A percentile compares a stretch with the other conserved stretches of the same genome.
phyloP scores from a whole-genome alignment of 2,797 vertebrate genomes.

The Adrianichthys oophorus region DNA sequence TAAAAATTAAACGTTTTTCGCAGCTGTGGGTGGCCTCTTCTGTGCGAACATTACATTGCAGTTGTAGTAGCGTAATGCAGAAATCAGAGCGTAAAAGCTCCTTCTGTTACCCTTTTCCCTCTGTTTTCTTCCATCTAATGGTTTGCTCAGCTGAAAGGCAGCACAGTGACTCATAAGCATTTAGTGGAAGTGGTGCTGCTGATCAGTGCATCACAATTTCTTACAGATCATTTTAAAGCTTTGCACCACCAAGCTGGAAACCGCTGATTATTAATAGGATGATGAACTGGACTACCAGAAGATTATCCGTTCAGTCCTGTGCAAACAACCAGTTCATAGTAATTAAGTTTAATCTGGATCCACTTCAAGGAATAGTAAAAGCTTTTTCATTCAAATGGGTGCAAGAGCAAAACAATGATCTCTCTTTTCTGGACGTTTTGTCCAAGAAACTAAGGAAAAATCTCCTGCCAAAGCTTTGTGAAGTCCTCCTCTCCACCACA shows the following conservation, averaged over 20 bases:
- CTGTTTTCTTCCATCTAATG: not conserved
- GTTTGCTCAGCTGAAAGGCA: constrained; percentile 9
- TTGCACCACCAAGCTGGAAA: not conserved
- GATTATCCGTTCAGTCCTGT: constrained; percentile 7
- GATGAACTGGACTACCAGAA: not conserved
- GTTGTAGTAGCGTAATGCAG: constrained; percentile 11
- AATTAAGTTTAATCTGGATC: too few relatives aligned
- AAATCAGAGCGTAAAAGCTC: constrained; percentile 6
- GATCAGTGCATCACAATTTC: constrained; percentile 7
- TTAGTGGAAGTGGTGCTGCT: not conserved
- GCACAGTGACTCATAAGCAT: constrained; percentile 13
- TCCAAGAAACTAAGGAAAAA: too few relatives aligned
- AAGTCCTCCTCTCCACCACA: too few relatives aligned
- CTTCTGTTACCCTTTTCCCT: not conserved
- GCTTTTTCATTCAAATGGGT: too few relatives aligned
- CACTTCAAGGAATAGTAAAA: too few relatives aligned
- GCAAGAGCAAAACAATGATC: too few relatives aligned
- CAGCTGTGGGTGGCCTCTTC: constrained; percentile 37
- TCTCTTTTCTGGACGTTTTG: too few relatives aligned
- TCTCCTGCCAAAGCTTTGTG: too few relatives aligned
- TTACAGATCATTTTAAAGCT: constrained; percentile 8
- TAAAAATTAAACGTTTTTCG: constrained; percentile 41
- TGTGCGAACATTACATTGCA: constrained; percentile 11
- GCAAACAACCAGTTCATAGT: too few relatives aligned
- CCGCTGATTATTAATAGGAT: not conserved